Evolutionary conservation across 1,140 invertebrate genomes (phyloP).

Genomic region (Bursaphelenchus mucronatus): DNA sequence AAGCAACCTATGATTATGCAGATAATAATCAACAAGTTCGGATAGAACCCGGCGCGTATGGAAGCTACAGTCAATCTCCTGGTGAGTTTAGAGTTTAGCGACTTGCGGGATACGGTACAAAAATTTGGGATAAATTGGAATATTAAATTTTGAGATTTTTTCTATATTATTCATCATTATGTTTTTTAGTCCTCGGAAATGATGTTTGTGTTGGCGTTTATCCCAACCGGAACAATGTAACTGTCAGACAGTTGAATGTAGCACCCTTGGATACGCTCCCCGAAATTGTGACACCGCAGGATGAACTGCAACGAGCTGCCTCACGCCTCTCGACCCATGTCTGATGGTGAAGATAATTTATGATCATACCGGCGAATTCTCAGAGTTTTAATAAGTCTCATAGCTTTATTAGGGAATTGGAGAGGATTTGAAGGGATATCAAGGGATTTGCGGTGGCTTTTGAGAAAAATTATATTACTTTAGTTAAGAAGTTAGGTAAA

Average conservation of each 20-base stretch:
- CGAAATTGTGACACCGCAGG: constrained; percentile 48
- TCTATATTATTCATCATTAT: constrained; percentile 5
- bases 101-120: constrained; percentile 28
- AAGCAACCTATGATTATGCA: background rate
- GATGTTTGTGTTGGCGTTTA: constrained; percentile 21
- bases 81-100: background rate
- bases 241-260: constrained; percentile 26
- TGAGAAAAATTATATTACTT: no score
- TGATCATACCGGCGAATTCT: background rate
- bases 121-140: constrained; percentile 4
- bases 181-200: background rate
- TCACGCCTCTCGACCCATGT: constrained; percentile 50
- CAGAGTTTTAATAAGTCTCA: constrained; percentile 17
- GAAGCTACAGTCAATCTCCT: no score
- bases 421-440: no score
- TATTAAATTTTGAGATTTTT: background rate
- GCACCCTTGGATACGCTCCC: constrained; percentile 46
- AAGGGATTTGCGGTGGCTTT: no score
- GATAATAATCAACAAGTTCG: no score
- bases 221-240: constrained; percentile 22
- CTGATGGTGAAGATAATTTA: constrained; percentile 14
- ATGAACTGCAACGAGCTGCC: constrained; percentile 41
- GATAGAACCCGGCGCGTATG: no score
- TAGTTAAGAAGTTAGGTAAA: no score
- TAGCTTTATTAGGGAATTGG: no score